Evolutionary conservation across 1,140 invertebrate genomes (phyloP), one percentile per base, ranked within the genome.

Genomic region (Drosophila insularis): DNA sequence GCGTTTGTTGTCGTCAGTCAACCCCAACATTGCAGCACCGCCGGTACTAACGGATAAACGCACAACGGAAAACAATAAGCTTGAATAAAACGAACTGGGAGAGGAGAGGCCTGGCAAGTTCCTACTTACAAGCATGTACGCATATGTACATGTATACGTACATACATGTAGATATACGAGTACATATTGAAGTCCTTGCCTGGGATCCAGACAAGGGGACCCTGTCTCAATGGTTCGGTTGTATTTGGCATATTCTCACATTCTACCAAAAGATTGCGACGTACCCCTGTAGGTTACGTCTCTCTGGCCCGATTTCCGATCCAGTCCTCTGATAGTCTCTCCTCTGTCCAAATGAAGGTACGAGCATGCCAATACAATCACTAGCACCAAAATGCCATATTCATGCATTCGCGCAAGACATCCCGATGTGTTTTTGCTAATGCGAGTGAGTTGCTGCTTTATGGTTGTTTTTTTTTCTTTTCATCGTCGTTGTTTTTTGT

Each of bases 201-300:
- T 50, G 43, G 43, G 43, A 50, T 17, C 8, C 17, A n/a, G 14
- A 19, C 19, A 50, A 17, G 17, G 19, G 17, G 8, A 21, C 43
- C 17, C 17, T 17, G 17, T 11, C 43, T 50, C 17, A 13, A 46
- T 43, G 40, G 13, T 5, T 43, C 40, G 43, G 17, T 50, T 79
- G 74, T 74, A 87, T 87, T 86, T 87, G 82, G 82, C 82, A 86
- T 89, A 86, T 86, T 86, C 82, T 86, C 82, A 87, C 82, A 86
- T 86, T 87, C 82, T 71, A 72, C 66, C 78, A 59, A 59, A 85
- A 68, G 59, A 74, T 64, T 71, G 63, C 72, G 50, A 53, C 39
- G 55, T 8, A 61, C 74, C 62, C 65, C 76, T 37, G 19, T 21
- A 11, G 21, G 17, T 19, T 2, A 8, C 17, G 43, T 21, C 43